These are phyloP conservation scores for Hymenochirus boettgeri DNA, from an alignment of 2,113 vertebrate genomes.

Conservation along the genomic window DNA sequence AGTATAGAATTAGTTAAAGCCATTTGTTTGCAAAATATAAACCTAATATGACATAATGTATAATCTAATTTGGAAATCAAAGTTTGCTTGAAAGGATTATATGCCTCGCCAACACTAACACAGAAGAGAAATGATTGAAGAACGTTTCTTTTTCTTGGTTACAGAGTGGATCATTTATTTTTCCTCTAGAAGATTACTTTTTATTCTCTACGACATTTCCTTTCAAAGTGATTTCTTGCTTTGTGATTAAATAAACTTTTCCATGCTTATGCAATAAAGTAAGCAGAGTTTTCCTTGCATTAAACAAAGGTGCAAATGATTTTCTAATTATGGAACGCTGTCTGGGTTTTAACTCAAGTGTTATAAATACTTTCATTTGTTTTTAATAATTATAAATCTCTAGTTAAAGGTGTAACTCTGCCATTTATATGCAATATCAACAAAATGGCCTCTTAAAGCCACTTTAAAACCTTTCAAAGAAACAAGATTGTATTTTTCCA, in stretches of 20 bases:
- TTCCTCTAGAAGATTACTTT: slow-evolving; percentile 66
- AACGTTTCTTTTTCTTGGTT: slow-evolving; percentile 63
- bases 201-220: slow-evolving; percentile 63
- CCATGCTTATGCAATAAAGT: slow-evolving; percentile 52
- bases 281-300: slow-evolving; percentile 52
- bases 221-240: slow-evolving; percentile 61
- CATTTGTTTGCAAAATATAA: slow-evolving; percentile 70
- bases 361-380: slow-evolving; percentile 56
- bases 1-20: slow-evolving; percentile 34
- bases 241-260: slow-evolving; percentile 68
- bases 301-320: slow-evolving; percentile 55
- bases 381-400: slow-evolving; percentile 36
- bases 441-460: not conserved
- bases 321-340: slow-evolving; percentile 49
- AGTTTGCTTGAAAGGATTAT: slow-evolving; percentile 68
- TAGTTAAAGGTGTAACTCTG: slow-evolving; percentile 17
- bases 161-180: slow-evolving; percentile 66
- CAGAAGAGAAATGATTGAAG: slow-evolving; percentile 59
- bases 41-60: slow-evolving; percentile 72
- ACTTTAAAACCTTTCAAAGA: too few relatives aligned
- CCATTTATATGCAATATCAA: not conserved
- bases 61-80: slow-evolving; percentile 71
- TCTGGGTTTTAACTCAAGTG: slow-evolving; percentile 24
- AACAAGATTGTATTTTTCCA: too few relatives aligned
- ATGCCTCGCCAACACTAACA: slow-evolving; percentile 64